phyloP scores from a whole-genome alignment of 2,113 vertebrate genomes.

The Ursus arctos region DNA sequence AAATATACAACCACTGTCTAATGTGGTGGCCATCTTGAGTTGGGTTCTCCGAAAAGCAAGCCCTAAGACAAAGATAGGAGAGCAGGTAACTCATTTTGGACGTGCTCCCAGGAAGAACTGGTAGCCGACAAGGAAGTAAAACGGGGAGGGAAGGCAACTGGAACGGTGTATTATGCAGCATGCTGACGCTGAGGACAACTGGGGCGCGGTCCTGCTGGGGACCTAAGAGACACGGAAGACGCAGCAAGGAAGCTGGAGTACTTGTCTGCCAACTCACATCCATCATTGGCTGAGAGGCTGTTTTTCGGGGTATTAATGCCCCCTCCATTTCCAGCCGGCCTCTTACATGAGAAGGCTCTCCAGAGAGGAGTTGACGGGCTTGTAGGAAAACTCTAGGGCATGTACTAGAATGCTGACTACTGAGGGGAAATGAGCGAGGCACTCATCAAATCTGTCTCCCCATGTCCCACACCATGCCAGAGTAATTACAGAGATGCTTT shows the following conservation, averaged over 20 bases:
- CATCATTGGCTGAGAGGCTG: not conserved
- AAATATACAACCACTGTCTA: conserved; percentile 24
- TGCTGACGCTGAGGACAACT: fast-evolving
- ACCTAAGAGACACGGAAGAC: not conserved
- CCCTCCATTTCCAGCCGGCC: not conserved
- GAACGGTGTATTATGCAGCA: fast-evolving
- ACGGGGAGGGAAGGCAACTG: not conserved
- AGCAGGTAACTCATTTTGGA: not conserved
- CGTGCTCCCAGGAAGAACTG: not conserved
- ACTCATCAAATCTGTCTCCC: not conserved
- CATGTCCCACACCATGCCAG: not conserved
- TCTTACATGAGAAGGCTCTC: not conserved
- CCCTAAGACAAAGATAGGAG: not conserved
- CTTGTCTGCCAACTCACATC: not conserved
- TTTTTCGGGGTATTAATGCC: not conserved
- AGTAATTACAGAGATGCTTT: too few species aligned
- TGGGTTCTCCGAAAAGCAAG: not conserved
- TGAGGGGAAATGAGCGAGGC: not conserved
- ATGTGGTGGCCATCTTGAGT: not conserved
- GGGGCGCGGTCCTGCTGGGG: not conserved
- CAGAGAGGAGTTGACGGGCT: fast-evolving
- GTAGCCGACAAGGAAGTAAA: not conserved
- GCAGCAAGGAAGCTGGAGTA: not conserved
- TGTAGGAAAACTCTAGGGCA: not conserved
- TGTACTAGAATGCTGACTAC: not conserved